Evolutionary conservation across 2,888 invertebrate species (phyloP).

Genomic region (Choristoneura rosaceana): DNA sequence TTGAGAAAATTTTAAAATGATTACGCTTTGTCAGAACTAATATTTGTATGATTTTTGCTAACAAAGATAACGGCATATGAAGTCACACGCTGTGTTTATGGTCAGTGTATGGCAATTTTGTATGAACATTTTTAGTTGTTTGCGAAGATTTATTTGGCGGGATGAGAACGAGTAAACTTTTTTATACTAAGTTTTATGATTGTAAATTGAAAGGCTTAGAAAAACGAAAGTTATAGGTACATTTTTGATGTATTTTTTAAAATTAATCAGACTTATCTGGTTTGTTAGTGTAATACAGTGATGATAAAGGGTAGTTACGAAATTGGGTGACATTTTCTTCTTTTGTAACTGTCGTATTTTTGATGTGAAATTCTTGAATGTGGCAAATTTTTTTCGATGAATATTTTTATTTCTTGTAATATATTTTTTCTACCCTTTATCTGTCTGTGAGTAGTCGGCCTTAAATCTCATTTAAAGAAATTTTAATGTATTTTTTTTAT

Average conservation of each 20-base stretch:
- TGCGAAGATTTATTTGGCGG: not conserved
- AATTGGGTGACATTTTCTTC: too few species aligned
- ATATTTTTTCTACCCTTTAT: not conserved
- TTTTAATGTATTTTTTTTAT: conserved; percentile 32
- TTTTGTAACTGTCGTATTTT: too few species aligned
- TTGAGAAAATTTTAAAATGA: too few species aligned
- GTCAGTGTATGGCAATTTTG: too few species aligned
- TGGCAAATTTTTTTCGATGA: not conserved
- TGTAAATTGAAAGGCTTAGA: not conserved
- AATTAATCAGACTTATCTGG: too few species aligned
- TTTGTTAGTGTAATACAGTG: too few species aligned
- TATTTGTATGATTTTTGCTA: too few species aligned
- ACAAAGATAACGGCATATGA: too few species aligned
- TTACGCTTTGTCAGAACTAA: too few species aligned
- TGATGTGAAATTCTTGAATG: not conserved
- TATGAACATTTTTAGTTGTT: too few species aligned
- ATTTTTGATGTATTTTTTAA: not conserved
- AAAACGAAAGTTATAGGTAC: not conserved
- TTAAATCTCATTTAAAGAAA: conserved; percentile 29
- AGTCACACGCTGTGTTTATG: too few species aligned
- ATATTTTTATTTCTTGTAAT: not conserved
- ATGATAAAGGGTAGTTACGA: too few species aligned
- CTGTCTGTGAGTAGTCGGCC: not conserved
- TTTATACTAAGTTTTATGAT: not conserved
- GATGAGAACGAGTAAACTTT: not conserved